A percentile compares a stretch with the other conserved stretches of the same genome.
These are phyloP conservation scores for Pollenia amentaria DNA, from an alignment of 2,888 invertebrate species.

Conservation along the genomic window DNA sequence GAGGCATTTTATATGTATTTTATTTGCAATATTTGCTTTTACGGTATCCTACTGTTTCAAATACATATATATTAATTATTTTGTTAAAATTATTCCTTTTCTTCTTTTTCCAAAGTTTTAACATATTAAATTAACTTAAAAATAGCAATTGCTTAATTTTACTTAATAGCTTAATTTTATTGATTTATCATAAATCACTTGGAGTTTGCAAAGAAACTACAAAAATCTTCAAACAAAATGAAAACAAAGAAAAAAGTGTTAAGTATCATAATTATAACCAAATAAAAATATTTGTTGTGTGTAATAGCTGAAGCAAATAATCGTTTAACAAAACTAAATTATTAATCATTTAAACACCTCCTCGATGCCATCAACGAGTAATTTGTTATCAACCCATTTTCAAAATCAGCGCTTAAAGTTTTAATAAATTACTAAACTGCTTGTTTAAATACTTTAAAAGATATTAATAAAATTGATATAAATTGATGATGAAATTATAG, in stretches of 20 bases:
- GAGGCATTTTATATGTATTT: too few relatives aligned
- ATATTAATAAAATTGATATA: too few relatives aligned
- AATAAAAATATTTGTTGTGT: neutral
- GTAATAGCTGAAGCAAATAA: neutral
- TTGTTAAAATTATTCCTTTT: neutral
- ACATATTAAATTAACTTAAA: neutral
- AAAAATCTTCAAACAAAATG: neutral
- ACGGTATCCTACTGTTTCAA: too few relatives aligned
- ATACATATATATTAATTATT: neutral
- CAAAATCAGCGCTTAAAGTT: neutral
- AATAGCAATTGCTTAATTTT: slow-evolving; percentile 12
- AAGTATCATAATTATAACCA: neutral
- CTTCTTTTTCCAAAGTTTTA: neutral
- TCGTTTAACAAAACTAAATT: neutral
- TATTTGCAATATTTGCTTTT: too few relatives aligned
- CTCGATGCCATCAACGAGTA: slow-evolving; percentile 5
- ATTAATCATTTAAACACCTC: slow-evolving; percentile 24
- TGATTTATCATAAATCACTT: neutral
- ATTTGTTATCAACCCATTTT: slow-evolving; percentile 11
- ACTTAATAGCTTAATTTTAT: neutral
- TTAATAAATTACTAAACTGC: neutral
- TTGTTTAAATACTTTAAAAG: too few relatives aligned
- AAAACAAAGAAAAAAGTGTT: neutral
- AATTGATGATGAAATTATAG: too few relatives aligned
- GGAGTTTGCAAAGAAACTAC: neutral